Percentiles rank a stretch among this genome's conserved stretches.
Evolutionary conservation across 2,113 vertebrate genomes (phyloP).

Genomic region (Peucedramus taeniatus): DNA sequence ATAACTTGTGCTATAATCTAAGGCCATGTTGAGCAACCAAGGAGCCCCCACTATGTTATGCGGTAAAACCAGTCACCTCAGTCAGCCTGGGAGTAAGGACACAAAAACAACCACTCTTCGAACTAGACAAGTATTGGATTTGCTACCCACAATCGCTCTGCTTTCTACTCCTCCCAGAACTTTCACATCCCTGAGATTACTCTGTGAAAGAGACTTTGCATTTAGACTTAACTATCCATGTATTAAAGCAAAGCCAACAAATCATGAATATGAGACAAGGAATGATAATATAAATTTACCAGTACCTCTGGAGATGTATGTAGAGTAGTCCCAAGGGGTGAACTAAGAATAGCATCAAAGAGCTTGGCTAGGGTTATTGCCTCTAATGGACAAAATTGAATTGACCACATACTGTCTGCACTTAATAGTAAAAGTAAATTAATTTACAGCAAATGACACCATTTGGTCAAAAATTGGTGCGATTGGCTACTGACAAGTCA

Average conservation of each 20-base stretch:
- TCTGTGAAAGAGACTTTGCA: neutral
- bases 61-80: neutral
- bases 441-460: slow-evolving; percentile 40
- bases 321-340: slow-evolving; percentile 22
- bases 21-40: neutral
- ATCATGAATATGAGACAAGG: slow-evolving; percentile 52
- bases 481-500: neutral
- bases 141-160: neutral
- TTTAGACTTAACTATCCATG: slow-evolving; percentile 1
- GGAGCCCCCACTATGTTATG: fast-evolving
- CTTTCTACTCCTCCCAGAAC: neutral
- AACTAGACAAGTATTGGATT: neutral
- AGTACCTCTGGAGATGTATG: slow-evolving; percentile 35
- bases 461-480: neutral
- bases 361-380: slow-evolving; percentile 42
- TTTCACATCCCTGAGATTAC: neutral
- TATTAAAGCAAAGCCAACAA: slow-evolving; percentile 51
- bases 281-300: slow-evolving; percentile 42
- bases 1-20: neutral
- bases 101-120: neutral
- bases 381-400: slow-evolving; percentile 59
- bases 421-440: slow-evolving; percentile 60
- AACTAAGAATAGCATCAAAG: slow-evolving; percentile 40
- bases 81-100: neutral
- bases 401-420: slow-evolving; percentile 14